Evolutionary conservation across 2,888 invertebrate species (phyloP).

Genomic region (Eudasyphora cyanicolor): DNA sequence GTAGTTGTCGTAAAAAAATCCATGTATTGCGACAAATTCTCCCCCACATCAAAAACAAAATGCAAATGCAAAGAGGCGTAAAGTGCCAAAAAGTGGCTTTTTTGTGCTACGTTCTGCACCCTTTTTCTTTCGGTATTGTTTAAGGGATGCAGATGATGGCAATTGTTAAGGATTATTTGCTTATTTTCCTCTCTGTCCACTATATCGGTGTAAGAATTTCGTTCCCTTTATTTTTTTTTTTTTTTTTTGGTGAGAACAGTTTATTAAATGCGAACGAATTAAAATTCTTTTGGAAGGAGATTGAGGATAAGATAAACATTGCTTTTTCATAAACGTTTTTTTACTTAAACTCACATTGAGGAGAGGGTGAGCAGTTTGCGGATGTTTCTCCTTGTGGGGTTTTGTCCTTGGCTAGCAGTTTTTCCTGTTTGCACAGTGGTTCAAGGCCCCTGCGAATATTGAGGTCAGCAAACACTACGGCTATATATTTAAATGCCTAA

Average conservation of each 20-base stretch:
- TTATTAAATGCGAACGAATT: background rate
- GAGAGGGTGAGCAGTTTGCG: background rate
- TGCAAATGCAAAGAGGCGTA: background rate
- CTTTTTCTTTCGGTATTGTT: background rate
- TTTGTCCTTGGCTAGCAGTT: background rate
- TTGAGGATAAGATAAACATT: background rate
- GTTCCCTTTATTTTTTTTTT: background rate
- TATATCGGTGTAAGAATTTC: background rate
- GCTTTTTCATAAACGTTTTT: background rate
- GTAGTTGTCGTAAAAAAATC: background rate
- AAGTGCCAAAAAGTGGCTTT: constrained; percentile 6
- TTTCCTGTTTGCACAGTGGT: background rate
- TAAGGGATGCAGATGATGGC: background rate
- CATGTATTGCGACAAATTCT: background rate
- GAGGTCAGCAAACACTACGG: too few relatives aligned
- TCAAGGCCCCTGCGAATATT: too few relatives aligned
- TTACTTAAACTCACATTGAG: background rate
- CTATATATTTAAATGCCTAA: too few relatives aligned
- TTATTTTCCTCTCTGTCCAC: background rate
- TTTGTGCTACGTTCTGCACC: background rate
- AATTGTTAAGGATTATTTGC: constrained; percentile 23
- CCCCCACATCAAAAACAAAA: background rate
- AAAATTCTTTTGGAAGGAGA: background rate
- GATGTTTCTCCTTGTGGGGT: background rate
- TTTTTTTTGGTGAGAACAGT: background rate